Conservation (phyloP, 1,140 invertebrate genomes). For the Orchesella cincta region DNA sequence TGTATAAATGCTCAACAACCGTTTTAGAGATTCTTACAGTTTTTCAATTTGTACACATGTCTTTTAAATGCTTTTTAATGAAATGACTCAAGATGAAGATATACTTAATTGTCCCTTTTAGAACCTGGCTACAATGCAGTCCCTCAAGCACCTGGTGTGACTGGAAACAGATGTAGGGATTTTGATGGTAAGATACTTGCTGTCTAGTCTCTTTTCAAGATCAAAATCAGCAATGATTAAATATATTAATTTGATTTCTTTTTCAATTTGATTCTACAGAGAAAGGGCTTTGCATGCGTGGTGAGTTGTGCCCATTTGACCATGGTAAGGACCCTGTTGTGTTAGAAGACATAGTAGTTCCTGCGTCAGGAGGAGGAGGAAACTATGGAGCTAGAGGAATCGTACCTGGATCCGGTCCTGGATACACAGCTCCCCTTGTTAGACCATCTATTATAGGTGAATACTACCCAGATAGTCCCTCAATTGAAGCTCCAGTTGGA, state of each 20-base stretch:
- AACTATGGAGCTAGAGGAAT: conserved; percentile 9
- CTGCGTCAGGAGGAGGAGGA: neutral
- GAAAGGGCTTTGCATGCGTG: conserved; percentile 92
- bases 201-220: too few relatives aligned
- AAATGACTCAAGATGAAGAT: neutral
- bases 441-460: conserved; percentile 57
- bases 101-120: conserved; percentile 23
- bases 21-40: too few relatives aligned
- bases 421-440: neutral
- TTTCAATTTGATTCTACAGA: conserved; percentile 68
- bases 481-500: conserved; percentile 64
- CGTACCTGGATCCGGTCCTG: conserved; percentile 29
- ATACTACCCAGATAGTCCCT: conserved; percentile 85
- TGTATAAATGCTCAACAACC: too few relatives aligned
- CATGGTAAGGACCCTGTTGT: conserved; percentile 93
- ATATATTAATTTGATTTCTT: conserved; percentile 9
- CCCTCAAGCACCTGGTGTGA: neutral
- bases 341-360: conserved; percentile 73
- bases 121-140: conserved; percentile 37
- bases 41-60: too few relatives aligned
- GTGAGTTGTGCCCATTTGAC: conserved; percentile 92
- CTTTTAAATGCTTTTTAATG: neutral
- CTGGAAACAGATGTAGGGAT: conserved; percentile 56
- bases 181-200: too few relatives aligned
- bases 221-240: neutral